phyloP scores from a whole-genome alignment of 1,140 invertebrate genomes.

The Saxidomus purpurata region DNA sequence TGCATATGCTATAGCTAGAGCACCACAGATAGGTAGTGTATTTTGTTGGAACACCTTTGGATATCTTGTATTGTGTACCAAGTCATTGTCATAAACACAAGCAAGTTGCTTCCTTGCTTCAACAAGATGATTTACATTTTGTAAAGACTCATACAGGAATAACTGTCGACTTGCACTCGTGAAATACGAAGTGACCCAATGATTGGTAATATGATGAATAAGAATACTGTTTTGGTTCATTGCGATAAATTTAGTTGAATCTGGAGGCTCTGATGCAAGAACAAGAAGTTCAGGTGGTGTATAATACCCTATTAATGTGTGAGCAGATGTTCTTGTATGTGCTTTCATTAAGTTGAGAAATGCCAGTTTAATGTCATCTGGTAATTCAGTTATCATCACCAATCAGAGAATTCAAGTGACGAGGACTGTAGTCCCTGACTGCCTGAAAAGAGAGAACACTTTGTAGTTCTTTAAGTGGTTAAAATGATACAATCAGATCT shows the following conservation, averaged over 20 bases:
- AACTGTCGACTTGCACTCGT: neutral
- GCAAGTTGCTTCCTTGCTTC: slow-evolving; percentile 20
- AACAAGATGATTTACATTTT: neutral
- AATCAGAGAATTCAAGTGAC: neutral
- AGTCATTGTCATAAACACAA: slow-evolving; percentile 17
- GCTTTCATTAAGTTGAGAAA: slow-evolving; percentile 32
- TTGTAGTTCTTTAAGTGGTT: neutral
- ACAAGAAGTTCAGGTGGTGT: slow-evolving; percentile 4
- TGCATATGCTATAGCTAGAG: slow-evolving; percentile 29
- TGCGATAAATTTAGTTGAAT: slow-evolving; percentile 8
- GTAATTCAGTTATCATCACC: slow-evolving; percentile 36
- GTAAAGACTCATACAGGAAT: slow-evolving; percentile 22
- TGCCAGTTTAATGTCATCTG: slow-evolving; percentile 18
- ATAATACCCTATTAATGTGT: slow-evolving; percentile 22
- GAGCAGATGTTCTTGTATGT: neutral
- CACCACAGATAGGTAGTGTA: slow-evolving; percentile 3
- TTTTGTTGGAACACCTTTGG: slow-evolving; percentile 32
- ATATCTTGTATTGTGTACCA: slow-evolving; percentile 18
- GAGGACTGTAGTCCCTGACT: slow-evolving; percentile 13
- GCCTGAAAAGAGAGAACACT: slow-evolving; percentile 14
- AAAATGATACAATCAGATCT: neutral
- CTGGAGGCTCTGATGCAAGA: slow-evolving; percentile 32
- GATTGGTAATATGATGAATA: slow-evolving; percentile 32
- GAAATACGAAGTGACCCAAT: slow-evolving; percentile 38
- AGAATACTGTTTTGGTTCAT: slow-evolving; percentile 37